Percentiles rank a stretch among this genome's conserved stretches.
These are phyloP conservation scores for Pemphigus obesinymphae DNA, from an alignment of 1,140 invertebrate genomes.

Conservation along the genomic window DNA sequence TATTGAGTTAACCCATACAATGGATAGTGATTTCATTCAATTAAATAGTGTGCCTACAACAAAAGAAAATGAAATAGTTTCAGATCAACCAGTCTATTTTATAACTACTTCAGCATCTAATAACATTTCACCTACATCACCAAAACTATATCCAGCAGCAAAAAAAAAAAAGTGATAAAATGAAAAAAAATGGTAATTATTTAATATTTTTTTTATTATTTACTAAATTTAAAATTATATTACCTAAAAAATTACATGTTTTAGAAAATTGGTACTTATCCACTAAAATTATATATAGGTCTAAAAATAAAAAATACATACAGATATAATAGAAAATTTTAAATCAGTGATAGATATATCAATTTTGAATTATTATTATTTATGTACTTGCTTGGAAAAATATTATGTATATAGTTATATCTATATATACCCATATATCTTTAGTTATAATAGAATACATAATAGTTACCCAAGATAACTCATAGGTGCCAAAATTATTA, in stretches of 20 bases:
- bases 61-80: background rate
- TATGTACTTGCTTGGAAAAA: too few relatives aligned
- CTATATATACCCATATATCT: too few relatives aligned
- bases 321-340: too few relatives aligned
- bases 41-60: background rate
- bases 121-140: background rate
- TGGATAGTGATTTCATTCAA: background rate
- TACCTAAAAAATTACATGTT: background rate
- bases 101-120: background rate
- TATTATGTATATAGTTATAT: too few relatives aligned
- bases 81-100: background rate
- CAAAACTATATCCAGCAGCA: background rate
- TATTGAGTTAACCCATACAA: background rate
- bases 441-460: too few relatives aligned
- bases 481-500: too few relatives aligned
- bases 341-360: too few relatives aligned
- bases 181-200: background rate
- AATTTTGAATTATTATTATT: too few relatives aligned
- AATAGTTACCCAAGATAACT: too few relatives aligned
- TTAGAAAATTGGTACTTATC: too few relatives aligned
- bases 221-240: background rate
- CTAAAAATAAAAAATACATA: too few relatives aligned
- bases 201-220: background rate
- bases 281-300: too few relatives aligned
- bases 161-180: background rate